phyloP scores from a whole-genome alignment of 2,113 vertebrate genomes.

The Talpa occidentalis region DNA sequence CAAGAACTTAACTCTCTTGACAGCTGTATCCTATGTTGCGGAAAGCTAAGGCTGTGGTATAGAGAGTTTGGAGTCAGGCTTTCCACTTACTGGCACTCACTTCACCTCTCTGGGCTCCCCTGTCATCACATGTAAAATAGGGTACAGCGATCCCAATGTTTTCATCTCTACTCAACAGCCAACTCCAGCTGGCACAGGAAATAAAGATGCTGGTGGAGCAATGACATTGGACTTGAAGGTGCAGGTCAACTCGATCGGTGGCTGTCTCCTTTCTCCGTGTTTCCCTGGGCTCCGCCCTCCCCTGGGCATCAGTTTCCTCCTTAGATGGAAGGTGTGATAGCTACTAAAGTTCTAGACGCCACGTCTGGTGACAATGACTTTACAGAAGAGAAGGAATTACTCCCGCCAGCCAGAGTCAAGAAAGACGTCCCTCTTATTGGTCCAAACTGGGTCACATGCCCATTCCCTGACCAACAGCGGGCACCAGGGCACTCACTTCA shows the following conservation, averaged over 20 bases:
- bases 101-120: not conserved
- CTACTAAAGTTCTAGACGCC: not conserved
- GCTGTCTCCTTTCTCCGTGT: not conserved
- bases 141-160: not conserved
- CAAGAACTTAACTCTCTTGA: not conserved
- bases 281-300: not conserved
- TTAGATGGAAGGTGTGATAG: not conserved
- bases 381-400: not conserved
- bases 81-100: not conserved
- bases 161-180: not conserved
- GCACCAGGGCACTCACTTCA: not conserved
- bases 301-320: not conserved
- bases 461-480: not conserved
- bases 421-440: not conserved
- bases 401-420: too few species aligned
- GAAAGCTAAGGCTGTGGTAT: not conserved
- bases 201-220: not conserved
- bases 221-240: not conserved
- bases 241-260: not conserved
- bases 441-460: not conserved
- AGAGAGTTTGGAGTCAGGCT: not conserved
- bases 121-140: not conserved
- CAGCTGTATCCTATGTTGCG: accelerated
- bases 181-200: not conserved
- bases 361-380: not conserved